Base-by-base conservation (phyloP, 2,797 vertebrate genomes). In the Oophaga sylvatica region DNA sequence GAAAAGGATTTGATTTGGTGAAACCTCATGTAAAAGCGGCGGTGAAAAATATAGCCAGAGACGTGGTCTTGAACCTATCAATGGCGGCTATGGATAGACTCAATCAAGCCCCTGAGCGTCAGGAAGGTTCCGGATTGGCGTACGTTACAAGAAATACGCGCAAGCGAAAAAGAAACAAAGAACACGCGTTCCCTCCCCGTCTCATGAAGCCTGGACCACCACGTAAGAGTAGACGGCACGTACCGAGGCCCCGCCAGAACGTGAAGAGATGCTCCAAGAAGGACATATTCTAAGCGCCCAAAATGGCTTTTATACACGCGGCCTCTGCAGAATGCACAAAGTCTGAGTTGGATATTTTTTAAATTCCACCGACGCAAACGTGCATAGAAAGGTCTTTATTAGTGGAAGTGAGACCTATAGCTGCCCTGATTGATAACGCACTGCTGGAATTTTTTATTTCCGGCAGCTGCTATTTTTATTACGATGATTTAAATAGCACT, bases 401-500 rank as follows among this genome's bases (percentile, higher is more conserved):
- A 4, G 60, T 63, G 22, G 60, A 63, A 63, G 60, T 63, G 5
- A 17, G 5, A 63, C 60, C 60, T 63, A 63, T 63, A 4, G 60
- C 60, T 22, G 60, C 60, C 10, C 60, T 63, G 60, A 22, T 20
- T 5, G 60, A 63, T 9, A 22, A 63, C 5, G 60, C 60, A 22
- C 60, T 20, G 2, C 9, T 63, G 60, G 60, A 63, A 10, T 63
- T 63, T 22, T 63, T 20, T 20, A 63, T 63, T 3, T 63, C 60
- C 2, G 63, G 63, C 6, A 65, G 82, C 7, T 68, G 53, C 3
- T 20, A 73, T 19, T 53, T 22, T 41, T 84, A 84, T 75, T 75
- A 59, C 11, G 26, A 26, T 26, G 65, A 83, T 57, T 15, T 83
- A 12, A 83, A 83, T 56, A 83, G 71, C 16, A 67, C 80, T 2